Base-by-base conservation (phyloP, 2,888 invertebrate genomes). In the Mesodorylaimus sp. region DNA sequence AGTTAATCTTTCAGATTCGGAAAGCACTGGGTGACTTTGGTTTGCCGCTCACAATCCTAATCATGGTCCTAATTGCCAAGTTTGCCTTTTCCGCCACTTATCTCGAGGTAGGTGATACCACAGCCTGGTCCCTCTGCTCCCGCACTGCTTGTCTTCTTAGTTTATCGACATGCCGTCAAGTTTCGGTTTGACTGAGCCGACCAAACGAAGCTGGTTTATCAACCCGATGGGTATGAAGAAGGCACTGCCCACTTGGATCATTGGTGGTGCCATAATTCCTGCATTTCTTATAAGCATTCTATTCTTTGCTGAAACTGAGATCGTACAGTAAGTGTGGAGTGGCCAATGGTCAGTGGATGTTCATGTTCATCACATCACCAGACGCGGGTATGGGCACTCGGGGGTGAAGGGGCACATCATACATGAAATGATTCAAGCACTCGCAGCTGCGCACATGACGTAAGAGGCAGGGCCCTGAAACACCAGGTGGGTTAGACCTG, bases 251-350 rank as follows among this genome's bases (percentile, higher is more conserved):
- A 7, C 10, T 37, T 86, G 84, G 83, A 76, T 82, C 52, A 78
- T 80, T 16, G 78, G 84, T 60, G 81, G 80, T 19, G 79, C 85
- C 59, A 76, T 76, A 26, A 75, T 89, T 54, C 89, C 91, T 0
- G 89, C 88, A 0, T 74, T 88, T 58, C 78, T 93, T 55, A 82
- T 89, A 54, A 91, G 88, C 68, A 88, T 91, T 64, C 77, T 93
- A 50, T 77, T 91, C 50, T 91, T 89, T 70, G 84, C 91, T 83
- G 91, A 91, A 70, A 85, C 86, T 0, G 87, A 91, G 66, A 89
- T 93, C 62, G 84, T 87, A 52, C 87, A 89, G 81, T 85, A 75
- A 77, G 81, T 75, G n/a, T n/a, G n/a, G n/a, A n/a, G n/a, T n/a
- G n/a, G n/a, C n/a, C n/a, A n/a, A n/a, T n/a, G n/a, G n/a, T n/a